phyloP scores from a whole-genome alignment of 2,797 vertebrate species.

The Caiman crocodilus region DNA sequence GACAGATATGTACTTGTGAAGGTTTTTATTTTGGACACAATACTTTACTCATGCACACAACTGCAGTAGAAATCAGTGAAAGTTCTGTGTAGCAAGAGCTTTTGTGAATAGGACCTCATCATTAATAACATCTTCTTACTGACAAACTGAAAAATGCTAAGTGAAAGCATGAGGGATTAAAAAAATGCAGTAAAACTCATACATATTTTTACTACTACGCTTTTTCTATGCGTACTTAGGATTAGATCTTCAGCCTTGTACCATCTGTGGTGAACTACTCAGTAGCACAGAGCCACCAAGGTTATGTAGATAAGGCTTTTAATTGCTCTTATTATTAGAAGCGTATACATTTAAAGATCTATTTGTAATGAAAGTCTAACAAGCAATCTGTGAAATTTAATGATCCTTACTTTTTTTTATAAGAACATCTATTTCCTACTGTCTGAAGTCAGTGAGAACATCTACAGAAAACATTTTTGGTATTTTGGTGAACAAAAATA shows the following conservation, averaged over 20 bases:
- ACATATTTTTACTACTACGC: background rate
- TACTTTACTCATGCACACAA: background rate
- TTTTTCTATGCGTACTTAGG: background rate
- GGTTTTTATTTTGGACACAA: background rate
- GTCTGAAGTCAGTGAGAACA: background rate
- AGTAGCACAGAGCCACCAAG: background rate
- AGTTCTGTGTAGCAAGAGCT: background rate
- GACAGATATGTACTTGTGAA: background rate
- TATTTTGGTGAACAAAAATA: too few species aligned
- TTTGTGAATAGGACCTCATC: background rate
- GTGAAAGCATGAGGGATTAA: background rate
- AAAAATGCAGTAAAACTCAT: background rate
- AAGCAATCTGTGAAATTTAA: background rate
- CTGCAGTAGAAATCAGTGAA: background rate
- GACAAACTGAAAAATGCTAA: background rate
- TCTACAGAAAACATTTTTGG: too few species aligned
- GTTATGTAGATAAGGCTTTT: background rate
- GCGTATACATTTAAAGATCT: background rate
- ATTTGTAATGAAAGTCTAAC: background rate
- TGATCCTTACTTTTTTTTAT: background rate
- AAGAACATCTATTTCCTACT: constrained; percentile 37
- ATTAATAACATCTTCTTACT: constrained; percentile 9
- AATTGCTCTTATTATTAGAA: background rate
- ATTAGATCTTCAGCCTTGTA: constrained; percentile 7
- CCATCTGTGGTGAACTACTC: constrained; percentile 1